A percentile compares a stretch with the other conserved stretches of the same genome.
phyloP scores from a whole-genome alignment of 2,797 vertebrate species.

The Pseudomugil gertrudae region DNA sequence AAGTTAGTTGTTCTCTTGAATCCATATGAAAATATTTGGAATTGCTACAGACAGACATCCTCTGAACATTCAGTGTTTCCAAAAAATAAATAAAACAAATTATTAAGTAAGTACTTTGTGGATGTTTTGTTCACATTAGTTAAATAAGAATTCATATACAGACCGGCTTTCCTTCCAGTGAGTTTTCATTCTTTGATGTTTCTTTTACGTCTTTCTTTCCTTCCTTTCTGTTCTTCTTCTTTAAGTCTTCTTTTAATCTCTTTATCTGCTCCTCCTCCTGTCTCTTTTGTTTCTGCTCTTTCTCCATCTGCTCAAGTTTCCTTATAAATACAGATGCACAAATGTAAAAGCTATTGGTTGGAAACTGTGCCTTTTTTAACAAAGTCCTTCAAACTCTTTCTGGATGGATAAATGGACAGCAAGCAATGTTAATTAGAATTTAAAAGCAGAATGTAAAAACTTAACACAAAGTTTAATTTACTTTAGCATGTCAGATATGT shows the following conservation, averaged over 20 bases:
- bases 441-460: neutral
- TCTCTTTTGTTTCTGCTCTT: conserved; percentile 76
- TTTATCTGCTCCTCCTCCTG: conserved; percentile 79
- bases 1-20: conserved; percentile 18
- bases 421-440: neutral
- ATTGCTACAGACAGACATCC: conserved; percentile 25
- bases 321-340: conserved; percentile 55
- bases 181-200: conserved; percentile 67
- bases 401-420: neutral
- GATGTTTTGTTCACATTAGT: neutral
- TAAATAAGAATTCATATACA: conserved; percentile 6
- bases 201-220: conserved; percentile 79
- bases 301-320: conserved; percentile 68
- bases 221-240: conserved; percentile 72
- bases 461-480: neutral
- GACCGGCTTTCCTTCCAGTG: conserved; percentile 76
- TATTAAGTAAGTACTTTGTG: neutral
- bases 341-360: neutral
- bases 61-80: conserved; percentile 58
- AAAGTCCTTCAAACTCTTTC: neutral
- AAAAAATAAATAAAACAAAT: conserved; percentile 23
- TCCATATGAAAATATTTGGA: conserved; percentile 51
- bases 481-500: neutral
- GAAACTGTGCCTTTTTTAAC: neutral
- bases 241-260: conserved; percentile 79